phyloP scores from a whole-genome alignment of 2,113 vertebrate species.

The Clarias magur region DNA sequence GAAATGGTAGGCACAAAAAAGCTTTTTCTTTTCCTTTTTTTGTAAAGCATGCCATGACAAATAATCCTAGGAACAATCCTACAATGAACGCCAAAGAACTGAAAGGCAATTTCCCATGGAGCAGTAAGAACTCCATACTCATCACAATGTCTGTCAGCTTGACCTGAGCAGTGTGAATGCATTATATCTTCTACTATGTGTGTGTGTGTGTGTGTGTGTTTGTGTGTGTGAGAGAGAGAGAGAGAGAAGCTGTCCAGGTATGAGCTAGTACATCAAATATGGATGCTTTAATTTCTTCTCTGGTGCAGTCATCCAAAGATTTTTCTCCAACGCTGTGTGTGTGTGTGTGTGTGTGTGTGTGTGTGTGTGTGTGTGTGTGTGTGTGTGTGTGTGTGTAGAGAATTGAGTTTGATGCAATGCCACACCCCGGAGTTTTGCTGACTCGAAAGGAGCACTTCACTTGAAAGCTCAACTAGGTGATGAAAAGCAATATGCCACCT shows the following conservation, averaged over 20 bases:
- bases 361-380: constrained; percentile 23
- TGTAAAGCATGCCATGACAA: background rate
- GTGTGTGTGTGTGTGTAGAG: background rate
- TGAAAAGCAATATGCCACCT: constrained; percentile 56
- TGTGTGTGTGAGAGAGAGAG: background rate
- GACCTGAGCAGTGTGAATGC: background rate
- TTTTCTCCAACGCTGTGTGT: background rate
- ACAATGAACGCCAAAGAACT: background rate
- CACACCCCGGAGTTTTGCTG: constrained; percentile 46
- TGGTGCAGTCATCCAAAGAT: background rate
- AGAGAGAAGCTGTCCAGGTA: constrained; percentile 11
- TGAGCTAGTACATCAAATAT: constrained; percentile 65
- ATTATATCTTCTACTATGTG: background rate
- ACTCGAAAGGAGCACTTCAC: constrained; percentile 38
- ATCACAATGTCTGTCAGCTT: background rate
- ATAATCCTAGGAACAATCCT: background rate
- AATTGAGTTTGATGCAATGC: constrained; percentile 20
- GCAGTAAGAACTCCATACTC: constrained; percentile 23
- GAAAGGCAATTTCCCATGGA: background rate
- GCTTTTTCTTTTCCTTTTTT: background rate
- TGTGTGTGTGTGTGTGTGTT: constrained; percentile 15
- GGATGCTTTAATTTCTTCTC: constrained; percentile 61
- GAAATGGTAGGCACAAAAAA: background rate
- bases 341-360: constrained; percentile 36
- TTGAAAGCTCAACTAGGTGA: constrained; percentile 48